phyloP scores from a whole-genome alignment of 1,140 invertebrate species.

The Heliconius eleuchia region DNA sequence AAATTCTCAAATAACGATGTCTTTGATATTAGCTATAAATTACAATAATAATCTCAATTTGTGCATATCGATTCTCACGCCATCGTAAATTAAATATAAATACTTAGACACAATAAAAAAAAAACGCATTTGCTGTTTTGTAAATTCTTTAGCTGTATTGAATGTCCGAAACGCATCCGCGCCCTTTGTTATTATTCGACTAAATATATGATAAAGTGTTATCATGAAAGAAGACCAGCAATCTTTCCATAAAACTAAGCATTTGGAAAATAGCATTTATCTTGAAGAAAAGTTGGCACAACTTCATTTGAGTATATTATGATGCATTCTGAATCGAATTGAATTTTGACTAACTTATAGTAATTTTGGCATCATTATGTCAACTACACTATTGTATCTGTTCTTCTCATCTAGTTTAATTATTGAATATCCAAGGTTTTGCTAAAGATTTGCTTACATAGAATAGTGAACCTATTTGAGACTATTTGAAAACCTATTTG shows the following conservation, averaged over 20 bases:
- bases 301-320: background rate
- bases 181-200: background rate
- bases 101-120: background rate
- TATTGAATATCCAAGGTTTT: too few relatives aligned
- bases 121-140: background rate
- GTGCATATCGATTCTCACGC: constrained; percentile 1
- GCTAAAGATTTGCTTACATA: too few relatives aligned
- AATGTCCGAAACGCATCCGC: background rate
- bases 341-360: background rate
- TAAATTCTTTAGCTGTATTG: background rate
- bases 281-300: constrained; percentile 9
- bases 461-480: too few relatives aligned
- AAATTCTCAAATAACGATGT: background rate
- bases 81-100: constrained; percentile 6
- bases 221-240: background rate
- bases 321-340: background rate
- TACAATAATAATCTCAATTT: background rate
- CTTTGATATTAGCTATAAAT: constrained; percentile 4
- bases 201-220: background rate
- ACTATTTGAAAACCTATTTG: too few relatives aligned
- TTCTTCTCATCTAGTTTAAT: too few relatives aligned
- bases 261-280: background rate
- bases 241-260: constrained; percentile 1
- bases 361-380: background rate
- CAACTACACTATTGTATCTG: too few relatives aligned